These are phyloP conservation scores for Dione juno DNA, from an alignment of 2,888 invertebrate genomes.

Conservation along the genomic window DNA sequence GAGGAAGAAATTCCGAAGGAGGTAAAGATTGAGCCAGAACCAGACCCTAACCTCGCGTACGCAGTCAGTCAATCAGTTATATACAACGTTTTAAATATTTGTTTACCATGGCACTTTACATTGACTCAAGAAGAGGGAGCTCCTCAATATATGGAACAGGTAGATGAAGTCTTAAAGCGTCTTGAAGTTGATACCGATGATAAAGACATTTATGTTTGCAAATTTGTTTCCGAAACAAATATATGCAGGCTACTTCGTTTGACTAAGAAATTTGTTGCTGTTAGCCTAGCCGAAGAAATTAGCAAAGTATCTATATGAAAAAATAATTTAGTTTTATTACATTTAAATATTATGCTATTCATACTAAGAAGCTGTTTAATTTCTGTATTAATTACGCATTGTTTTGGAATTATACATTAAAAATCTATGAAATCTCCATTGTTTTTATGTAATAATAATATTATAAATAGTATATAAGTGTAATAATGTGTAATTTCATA, in stretches of 20 bases:
- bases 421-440: background rate
- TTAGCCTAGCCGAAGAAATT: constrained; percentile 62
- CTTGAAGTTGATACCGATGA: constrained; percentile 68
- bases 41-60: constrained; percentile 64
- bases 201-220: constrained; percentile 70
- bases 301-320: constrained; percentile 51
- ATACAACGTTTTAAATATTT: constrained; percentile 71
- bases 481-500: no score
- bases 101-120: constrained; percentile 73
- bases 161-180: constrained; percentile 57
- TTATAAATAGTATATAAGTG: no score
- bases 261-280: constrained; percentile 68
- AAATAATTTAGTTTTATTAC: background rate
- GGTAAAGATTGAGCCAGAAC: constrained; percentile 54
- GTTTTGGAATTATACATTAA: background rate
- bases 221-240: constrained; percentile 63
- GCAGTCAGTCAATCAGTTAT: constrained; percentile 67
- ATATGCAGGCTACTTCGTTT: constrained; percentile 68
- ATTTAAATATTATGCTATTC: constrained; percentile 4
- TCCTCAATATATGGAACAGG: constrained; percentile 61
- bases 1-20: constrained; percentile 63
- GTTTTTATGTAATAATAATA: no score
- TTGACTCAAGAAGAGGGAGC: constrained; percentile 60
- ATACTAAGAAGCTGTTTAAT: background rate
- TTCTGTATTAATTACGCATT: background rate